Percentiles rank a stretch among this genome's conserved stretches.
Evolutionary conservation across 2,797 vertebrate species (phyloP).

Genomic region (Squalus acanthias): DNA sequence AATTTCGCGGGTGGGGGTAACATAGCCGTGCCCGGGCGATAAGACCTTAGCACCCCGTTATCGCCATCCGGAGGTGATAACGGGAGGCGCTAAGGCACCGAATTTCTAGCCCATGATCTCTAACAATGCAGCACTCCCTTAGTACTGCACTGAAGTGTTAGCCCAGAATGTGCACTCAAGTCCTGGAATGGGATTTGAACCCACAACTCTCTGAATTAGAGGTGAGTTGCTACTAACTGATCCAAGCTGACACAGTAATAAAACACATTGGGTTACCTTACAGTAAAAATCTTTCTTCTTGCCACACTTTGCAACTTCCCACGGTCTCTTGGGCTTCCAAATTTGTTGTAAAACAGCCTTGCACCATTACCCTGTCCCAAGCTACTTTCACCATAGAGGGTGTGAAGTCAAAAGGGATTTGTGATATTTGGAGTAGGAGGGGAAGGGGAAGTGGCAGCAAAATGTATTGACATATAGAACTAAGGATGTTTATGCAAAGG

Average conservation of each 20-base stretch:
- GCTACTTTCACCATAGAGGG: background rate
- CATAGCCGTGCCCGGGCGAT: no score
- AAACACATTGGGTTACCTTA: background rate
- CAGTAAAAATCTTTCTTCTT: background rate
- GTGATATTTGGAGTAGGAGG: background rate
- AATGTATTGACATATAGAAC: background rate
- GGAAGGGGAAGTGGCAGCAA: background rate
- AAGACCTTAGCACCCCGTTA: no score
- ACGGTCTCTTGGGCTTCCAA: background rate
- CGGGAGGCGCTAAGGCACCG: no score
- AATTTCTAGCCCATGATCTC: background rate
- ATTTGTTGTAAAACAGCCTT: background rate
- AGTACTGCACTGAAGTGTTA: background rate
- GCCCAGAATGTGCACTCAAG: background rate
- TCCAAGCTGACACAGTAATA: background rate
- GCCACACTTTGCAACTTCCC: background rate
- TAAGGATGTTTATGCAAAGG: background rate
- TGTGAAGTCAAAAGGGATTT: background rate
- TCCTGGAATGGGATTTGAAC: background rate
- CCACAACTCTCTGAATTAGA: background rate
- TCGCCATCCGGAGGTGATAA: no score
- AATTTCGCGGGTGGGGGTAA: no score
- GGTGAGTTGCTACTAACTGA: background rate
- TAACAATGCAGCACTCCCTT: background rate
- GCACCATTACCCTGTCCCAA: background rate